These are phyloP conservation scores for Dione vanillae DNA, from an alignment of 2,888 invertebrate species.

Conservation along the genomic window DNA sequence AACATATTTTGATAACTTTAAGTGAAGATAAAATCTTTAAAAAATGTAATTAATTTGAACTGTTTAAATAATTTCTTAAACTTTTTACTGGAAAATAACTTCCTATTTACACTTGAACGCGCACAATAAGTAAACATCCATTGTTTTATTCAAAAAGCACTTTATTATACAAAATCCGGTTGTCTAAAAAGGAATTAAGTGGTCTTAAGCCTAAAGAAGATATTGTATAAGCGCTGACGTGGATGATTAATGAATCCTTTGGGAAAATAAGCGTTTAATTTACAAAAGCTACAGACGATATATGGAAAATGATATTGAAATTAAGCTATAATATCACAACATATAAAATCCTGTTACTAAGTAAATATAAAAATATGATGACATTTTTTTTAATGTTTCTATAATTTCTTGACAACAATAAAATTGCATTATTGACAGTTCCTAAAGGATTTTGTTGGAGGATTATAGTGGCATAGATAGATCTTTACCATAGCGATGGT, in stretches of 20 bases:
- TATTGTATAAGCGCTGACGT: conserved; percentile 47
- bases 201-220: conserved; percentile 45
- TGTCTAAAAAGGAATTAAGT: conserved; percentile 47
- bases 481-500: too few species aligned
- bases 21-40: too few species aligned
- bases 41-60: too few species aligned
- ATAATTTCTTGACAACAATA: too few species aligned
- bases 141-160: conserved; percentile 46
- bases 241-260: conserved; percentile 49
- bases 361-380: too few species aligned
- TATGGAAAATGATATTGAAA: conserved; percentile 24
- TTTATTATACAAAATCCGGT: conserved; percentile 46
- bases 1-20: too few species aligned
- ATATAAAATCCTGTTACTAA: not conserved
- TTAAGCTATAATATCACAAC: not conserved
- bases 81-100: not conserved
- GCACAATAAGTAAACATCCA: conserved; percentile 30
- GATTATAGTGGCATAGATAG: too few species aligned
- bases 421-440: too few species aligned
- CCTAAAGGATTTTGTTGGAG: too few species aligned
- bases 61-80: not conserved
- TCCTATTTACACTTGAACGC: conserved; percentile 5
- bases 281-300: conserved; percentile 27
- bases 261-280: conserved; percentile 38
- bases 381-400: too few species aligned